A percentile compares a stretch with the other conserved stretches of the same genome.
Conservation (phyloP, 2,113 vertebrate species). For the Montifringilla adamsi region DNA sequence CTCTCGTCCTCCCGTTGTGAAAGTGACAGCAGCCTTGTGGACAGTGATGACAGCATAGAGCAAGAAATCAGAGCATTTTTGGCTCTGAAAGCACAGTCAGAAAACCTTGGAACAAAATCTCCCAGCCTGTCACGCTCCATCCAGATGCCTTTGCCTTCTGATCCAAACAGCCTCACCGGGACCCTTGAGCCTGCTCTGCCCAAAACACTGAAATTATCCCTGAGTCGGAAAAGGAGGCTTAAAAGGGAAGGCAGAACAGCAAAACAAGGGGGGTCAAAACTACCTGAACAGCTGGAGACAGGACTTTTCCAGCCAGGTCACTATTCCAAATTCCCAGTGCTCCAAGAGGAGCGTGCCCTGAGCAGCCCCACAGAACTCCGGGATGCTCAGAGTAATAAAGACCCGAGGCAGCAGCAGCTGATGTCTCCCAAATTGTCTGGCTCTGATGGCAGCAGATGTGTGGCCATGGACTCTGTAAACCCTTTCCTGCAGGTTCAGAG, state of each 20-base stretch:
- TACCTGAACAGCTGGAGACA: background rate
- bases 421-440: background rate
- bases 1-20: slow-evolving; percentile 6
- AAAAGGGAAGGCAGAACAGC: slow-evolving; percentile 32
- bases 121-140: background rate
- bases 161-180: background rate
- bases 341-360: background rate
- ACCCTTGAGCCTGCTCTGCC: background rate
- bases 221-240: slow-evolving; percentile 71
- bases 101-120: slow-evolving; percentile 55
- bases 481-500: background rate
- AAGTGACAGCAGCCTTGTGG: slow-evolving; percentile 84
- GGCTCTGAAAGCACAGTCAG: slow-evolving; percentile 87
- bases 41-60: slow-evolving; percentile 94
- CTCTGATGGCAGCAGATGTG: background rate
- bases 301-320: slow-evolving; percentile 7
- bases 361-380: background rate
- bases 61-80: slow-evolving; percentile 91
- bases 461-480: background rate
- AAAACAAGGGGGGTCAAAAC: background rate
- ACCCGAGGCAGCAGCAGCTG: background rate
- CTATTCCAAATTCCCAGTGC: background rate
- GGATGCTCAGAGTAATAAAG: background rate
- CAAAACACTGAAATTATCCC: slow-evolving; percentile 57
- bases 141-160: background rate